Evolutionary conservation across 2,113 vertebrate species (phyloP).

Genomic region (Mystacornis crossleyi): DNA sequence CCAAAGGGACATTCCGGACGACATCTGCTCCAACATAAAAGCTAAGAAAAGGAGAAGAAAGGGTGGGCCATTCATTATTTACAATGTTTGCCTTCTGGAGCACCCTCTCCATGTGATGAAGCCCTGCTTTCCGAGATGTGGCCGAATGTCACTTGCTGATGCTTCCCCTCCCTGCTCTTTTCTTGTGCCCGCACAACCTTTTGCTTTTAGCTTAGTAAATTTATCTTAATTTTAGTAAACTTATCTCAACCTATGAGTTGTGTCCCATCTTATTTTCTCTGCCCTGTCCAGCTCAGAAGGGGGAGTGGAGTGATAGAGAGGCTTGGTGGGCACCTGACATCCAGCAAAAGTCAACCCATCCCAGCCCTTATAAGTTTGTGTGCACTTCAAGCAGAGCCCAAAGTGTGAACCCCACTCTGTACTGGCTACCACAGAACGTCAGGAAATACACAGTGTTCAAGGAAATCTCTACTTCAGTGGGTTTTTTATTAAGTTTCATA

Average conservation of each 20-base stretch:
- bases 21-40: not conserved
- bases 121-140: fast-evolving
- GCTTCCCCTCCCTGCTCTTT: fast-evolving
- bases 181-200: not conserved
- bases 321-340: not conserved
- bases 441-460: not conserved
- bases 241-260: not conserved
- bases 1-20: not conserved
- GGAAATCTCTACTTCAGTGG: not conserved
- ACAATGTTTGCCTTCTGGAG: not conserved
- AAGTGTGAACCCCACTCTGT: not conserved
- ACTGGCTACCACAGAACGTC: not conserved
- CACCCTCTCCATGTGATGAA: too few relatives aligned
- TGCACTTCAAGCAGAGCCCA: not conserved
- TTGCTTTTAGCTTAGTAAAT: not conserved
- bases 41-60: not conserved
- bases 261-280: not conserved
- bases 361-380: not conserved
- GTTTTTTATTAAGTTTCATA: not conserved
- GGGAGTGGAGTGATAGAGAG: not conserved
- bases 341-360: too few relatives aligned
- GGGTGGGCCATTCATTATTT: fast-evolving
- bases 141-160: not conserved
- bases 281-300: not conserved
- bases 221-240: not conserved